A percentile compares a stretch with the other conserved stretches of the same genome.
Evolutionary conservation across 1,140 invertebrate genomes (phyloP).

Genomic region (Heliconius melpomene): DNA sequence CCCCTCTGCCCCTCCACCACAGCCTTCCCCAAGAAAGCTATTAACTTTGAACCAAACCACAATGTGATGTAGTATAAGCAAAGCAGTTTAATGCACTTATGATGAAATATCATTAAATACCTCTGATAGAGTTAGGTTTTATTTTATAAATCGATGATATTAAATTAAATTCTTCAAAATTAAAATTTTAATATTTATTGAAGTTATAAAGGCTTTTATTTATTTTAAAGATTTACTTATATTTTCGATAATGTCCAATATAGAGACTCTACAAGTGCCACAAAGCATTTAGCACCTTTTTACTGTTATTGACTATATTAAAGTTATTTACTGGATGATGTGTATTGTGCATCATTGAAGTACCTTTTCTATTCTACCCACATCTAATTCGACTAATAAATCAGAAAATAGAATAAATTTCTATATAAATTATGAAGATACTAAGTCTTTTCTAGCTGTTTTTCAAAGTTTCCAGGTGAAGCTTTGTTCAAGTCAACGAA

Average conservation of each 20-base stretch:
- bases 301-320: background rate
- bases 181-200: background rate
- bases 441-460: too few relatives aligned
- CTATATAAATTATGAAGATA: too few relatives aligned
- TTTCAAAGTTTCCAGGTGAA: too few relatives aligned
- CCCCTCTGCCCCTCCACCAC: slow-evolving; percentile 19
- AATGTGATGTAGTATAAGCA: background rate
- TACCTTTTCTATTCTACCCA: too few relatives aligned
- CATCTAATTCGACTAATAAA: background rate
- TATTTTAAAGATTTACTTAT: background rate
- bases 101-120: background rate
- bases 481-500: too few relatives aligned
- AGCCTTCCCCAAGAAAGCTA: slow-evolving; percentile 29
- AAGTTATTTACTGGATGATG: background rate
- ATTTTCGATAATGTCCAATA: too few relatives aligned
- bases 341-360: background rate
- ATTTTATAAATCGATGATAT: background rate
- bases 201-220: background rate
- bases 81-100: background rate
- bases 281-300: background rate
- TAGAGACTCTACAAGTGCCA: too few relatives aligned
- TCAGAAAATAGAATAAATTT: too few relatives aligned
- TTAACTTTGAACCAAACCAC: slow-evolving; percentile 10
- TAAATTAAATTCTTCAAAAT: background rate
- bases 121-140: background rate